These are phyloP conservation scores for Myotis findleyi DNA, from an alignment of 2,797 vertebrate genomes.

Conservation along the genomic window DNA sequence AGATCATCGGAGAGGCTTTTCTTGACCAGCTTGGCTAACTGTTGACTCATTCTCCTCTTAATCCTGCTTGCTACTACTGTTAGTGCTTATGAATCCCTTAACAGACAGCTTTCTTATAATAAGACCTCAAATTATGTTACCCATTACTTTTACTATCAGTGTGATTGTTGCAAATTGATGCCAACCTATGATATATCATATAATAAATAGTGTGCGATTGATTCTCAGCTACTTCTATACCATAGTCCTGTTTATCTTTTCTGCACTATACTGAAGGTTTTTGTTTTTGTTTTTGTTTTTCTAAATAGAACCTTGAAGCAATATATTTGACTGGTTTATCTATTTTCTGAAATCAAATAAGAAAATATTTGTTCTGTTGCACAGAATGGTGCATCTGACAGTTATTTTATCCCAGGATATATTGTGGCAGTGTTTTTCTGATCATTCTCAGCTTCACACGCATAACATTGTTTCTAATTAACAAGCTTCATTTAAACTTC, in stretches of 20 bases:
- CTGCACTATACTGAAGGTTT: not conserved
- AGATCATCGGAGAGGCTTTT: not conserved
- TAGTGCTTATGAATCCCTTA: not conserved
- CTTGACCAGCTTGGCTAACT: not conserved
- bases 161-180: not conserved
- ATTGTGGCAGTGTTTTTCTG: not conserved
- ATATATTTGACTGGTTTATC: constrained; percentile 14
- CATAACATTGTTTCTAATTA: not conserved
- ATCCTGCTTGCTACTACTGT: not conserved
- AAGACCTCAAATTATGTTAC: not conserved
- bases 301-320: not conserved
- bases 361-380: not conserved
- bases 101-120: not conserved
- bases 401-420: not conserved
- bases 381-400: not conserved
- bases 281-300: not conserved
- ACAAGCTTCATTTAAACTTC: not conserved
- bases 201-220: not conserved
- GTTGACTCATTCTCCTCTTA: not conserved
- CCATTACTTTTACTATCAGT: not conserved
- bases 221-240: not conserved
- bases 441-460: not conserved
- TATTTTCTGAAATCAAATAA: constrained; percentile 35
- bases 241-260: not conserved
- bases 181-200: not conserved